These are phyloP conservation scores for Delia radicum DNA, from an alignment of 1,140 invertebrate species.

Conservation along the genomic window DNA sequence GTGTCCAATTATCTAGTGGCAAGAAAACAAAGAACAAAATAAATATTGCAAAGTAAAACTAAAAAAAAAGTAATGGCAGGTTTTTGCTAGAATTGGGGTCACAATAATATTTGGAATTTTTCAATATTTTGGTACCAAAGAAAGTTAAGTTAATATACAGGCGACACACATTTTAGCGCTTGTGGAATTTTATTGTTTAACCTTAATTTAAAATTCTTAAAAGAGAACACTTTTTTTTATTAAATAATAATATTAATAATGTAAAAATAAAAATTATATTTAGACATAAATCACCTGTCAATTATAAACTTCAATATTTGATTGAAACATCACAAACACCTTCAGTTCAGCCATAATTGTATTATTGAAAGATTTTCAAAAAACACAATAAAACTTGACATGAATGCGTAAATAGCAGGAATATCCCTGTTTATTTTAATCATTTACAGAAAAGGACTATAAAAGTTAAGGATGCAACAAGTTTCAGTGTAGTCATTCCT, in stretches of 20 bases:
- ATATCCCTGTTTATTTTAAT: not conserved
- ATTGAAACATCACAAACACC: no score
- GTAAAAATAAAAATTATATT: not conserved
- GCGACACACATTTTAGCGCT: no score
- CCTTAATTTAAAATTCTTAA: no score
- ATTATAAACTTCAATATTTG: not conserved
- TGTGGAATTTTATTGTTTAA: no score
- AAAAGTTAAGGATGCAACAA: constrained; percentile 10
- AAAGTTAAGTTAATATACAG: no score
- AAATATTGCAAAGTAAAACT: not conserved
- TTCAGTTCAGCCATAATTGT: not conserved
- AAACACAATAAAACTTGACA: not conserved
- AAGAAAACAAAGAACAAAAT: not conserved
- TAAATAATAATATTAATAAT: not conserved
- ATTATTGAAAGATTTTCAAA: not conserved
- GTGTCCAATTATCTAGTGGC: not conserved
- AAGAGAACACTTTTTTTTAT: no score
- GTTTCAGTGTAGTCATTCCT: not conserved
- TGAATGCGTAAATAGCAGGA: not conserved
- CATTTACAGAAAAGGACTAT: not conserved
- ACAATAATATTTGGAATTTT: not conserved
- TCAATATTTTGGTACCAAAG: not conserved
- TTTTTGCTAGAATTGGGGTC: not conserved
- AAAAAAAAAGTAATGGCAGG: not conserved
- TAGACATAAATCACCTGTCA: constrained; percentile 9